Conservation (phyloP, 2,797 vertebrate genomes). For the Melanotaenia boesemani region DNA sequence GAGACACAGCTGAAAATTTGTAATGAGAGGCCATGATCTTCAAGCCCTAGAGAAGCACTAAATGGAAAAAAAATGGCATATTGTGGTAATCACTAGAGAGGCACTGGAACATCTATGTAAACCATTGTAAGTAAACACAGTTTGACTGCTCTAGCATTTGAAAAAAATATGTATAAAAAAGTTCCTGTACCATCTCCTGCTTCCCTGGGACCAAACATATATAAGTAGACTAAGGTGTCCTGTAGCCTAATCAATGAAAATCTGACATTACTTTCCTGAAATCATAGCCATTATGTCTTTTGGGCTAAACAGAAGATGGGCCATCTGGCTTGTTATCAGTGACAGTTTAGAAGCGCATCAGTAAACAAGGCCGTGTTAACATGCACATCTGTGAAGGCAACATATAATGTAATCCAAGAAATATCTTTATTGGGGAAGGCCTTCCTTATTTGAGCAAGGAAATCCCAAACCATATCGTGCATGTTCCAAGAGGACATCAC, state of each 20-base stretch:
- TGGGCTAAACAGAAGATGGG: not conserved
- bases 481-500: not conserved
- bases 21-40: not conserved
- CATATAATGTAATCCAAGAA: not conserved
- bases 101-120: not conserved
- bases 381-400: not conserved
- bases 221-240: not conserved
- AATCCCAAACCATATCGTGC: not conserved
- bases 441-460: not conserved
- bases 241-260: not conserved
- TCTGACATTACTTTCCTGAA: not conserved
- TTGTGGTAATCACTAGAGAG: not conserved
- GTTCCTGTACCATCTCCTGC: not conserved
- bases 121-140: not conserved
- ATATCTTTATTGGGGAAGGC: not conserved
- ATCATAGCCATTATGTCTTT: not conserved
- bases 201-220: not conserved
- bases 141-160: not conserved
- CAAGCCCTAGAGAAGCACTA: not conserved
- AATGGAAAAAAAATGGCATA: not conserved
- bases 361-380: not conserved
- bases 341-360: not conserved
- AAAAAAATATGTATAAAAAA: too few species aligned
- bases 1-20: not conserved
- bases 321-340: slow-evolving; percentile 6